Conservation (phyloP, 2,888 invertebrate species). For the Leptinotarsa tumamoca region DNA sequence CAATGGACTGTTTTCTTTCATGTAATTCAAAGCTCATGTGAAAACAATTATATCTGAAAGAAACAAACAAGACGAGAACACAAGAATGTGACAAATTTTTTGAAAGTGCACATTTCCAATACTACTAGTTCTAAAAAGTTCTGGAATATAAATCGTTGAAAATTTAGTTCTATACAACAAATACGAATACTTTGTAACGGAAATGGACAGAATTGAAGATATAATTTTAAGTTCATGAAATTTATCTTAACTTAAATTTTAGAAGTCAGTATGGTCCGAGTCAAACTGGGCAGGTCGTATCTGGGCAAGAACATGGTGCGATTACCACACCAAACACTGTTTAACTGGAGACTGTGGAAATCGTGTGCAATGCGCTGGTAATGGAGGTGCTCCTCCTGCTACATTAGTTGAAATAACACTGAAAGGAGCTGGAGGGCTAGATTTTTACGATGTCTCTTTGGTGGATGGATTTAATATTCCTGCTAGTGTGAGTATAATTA, state of each 20-base stretch:
- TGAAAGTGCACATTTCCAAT: too few relatives aligned
- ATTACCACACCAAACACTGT: constrained; percentile 63
- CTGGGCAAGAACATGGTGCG: constrained; percentile 63
- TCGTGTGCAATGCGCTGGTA: constrained; percentile 62
- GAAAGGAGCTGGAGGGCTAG: constrained; percentile 59
- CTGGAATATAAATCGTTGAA: background rate
- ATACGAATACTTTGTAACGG: constrained; percentile 20
- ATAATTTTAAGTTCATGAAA: background rate
- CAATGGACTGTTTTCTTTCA: too few relatives aligned
- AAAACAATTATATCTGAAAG: too few relatives aligned
- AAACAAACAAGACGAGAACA: too few relatives aligned
- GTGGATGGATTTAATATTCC: constrained; percentile 68
- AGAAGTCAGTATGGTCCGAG: constrained; percentile 30
- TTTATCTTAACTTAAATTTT: background rate
- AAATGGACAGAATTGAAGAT: background rate
- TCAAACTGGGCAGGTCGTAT: constrained; percentile 60
- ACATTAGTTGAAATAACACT: constrained; percentile 65
- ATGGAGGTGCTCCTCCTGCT: constrained; percentile 64
- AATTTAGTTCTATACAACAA: background rate
- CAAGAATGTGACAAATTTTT: too few relatives aligned
- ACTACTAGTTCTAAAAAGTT: too few relatives aligned
- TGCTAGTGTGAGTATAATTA: constrained; percentile 51
- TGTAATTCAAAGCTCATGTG: too few relatives aligned
- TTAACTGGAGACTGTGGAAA: constrained; percentile 46
- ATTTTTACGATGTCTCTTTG: constrained; percentile 67